Evolutionary conservation across 2,797 vertebrate species (phyloP).

Genomic region (Sebastes oblongus): DNA sequence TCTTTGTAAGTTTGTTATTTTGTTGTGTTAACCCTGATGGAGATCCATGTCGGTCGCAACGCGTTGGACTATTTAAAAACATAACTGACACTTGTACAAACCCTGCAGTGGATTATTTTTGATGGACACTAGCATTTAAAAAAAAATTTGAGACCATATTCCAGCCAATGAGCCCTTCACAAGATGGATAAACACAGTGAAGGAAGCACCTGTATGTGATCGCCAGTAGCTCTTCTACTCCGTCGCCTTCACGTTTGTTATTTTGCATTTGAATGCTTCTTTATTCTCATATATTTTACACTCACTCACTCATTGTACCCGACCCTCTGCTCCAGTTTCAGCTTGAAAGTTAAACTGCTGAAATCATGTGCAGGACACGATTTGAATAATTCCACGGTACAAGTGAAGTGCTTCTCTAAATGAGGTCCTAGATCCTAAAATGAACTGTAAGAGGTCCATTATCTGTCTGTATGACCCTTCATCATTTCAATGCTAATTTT

Average conservation of each 20-base stretch:
- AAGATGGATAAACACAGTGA: too few species aligned
- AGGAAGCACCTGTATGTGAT: too few species aligned
- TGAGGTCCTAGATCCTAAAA: slow-evolving; percentile 17
- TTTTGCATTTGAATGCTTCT: not conserved
- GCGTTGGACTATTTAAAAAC: not conserved
- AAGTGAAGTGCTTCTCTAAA: slow-evolving; percentile 31
- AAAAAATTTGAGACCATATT: not conserved
- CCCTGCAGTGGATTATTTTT: too few species aligned
- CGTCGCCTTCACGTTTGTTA: not conserved
- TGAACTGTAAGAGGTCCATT: slow-evolving; percentile 38
- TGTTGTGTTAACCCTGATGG: too few species aligned
- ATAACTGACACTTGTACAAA: too few species aligned
- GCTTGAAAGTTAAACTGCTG: not conserved
- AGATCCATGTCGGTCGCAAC: not conserved
- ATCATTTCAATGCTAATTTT: not conserved
- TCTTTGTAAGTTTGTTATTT: too few species aligned
- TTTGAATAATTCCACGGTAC: not conserved
- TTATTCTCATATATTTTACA: not conserved
- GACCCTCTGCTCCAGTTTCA: not conserved
- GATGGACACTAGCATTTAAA: too few species aligned
- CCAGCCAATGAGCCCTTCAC: not conserved
- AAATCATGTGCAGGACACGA: not conserved
- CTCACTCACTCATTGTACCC: not conserved
- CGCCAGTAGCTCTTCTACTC: not conserved
- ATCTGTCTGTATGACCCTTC: slow-evolving; percentile 26